Conservation (phyloP, 1,140 invertebrate species). For the Olivierus martensii region DNA sequence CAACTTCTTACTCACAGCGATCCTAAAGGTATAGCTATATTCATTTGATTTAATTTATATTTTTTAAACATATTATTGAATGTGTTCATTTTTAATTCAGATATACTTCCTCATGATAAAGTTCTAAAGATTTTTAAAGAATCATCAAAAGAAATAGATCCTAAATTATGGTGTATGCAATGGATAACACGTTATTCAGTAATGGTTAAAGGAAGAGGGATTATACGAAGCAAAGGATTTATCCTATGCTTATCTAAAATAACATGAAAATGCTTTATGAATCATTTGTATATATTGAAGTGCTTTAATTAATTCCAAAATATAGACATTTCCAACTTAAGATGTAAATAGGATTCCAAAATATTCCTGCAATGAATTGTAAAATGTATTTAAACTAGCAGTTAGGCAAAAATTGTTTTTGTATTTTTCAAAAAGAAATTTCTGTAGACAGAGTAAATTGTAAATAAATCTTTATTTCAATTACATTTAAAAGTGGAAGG, state of each 20-base stretch:
- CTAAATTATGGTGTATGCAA: slow-evolving; percentile 31
- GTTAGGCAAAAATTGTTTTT: too few relatives aligned
- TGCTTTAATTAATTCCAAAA: too few relatives aligned
- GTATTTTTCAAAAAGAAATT: too few relatives aligned
- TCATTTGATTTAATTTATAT: not conserved
- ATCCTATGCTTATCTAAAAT: slow-evolving; percentile 31
- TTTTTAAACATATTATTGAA: not conserved
- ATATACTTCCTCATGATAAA: slow-evolving; percentile 41
- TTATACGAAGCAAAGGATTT: slow-evolving; percentile 75
- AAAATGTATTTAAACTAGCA: too few relatives aligned
- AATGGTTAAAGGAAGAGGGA: slow-evolving; percentile 74
- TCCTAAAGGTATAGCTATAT: slow-evolving; percentile 50
- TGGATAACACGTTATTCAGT: slow-evolving; percentile 74
- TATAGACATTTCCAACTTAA: too few relatives aligned
- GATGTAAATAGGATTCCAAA: too few relatives aligned
- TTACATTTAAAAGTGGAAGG: too few relatives aligned
- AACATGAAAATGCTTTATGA: not conserved
- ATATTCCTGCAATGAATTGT: too few relatives aligned
- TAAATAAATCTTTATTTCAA: too few relatives aligned
- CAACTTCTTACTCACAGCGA: slow-evolving; percentile 92
- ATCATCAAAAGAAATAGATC: slow-evolving; percentile 21
- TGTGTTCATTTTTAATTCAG: slow-evolving; percentile 31
- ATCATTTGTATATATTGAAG: too few relatives aligned
- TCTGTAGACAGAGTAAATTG: too few relatives aligned
- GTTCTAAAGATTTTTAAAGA: slow-evolving; percentile 35